These are phyloP conservation scores for Dione vanillae DNA, from an alignment of 2,888 invertebrate species.

Conservation along the genomic window DNA sequence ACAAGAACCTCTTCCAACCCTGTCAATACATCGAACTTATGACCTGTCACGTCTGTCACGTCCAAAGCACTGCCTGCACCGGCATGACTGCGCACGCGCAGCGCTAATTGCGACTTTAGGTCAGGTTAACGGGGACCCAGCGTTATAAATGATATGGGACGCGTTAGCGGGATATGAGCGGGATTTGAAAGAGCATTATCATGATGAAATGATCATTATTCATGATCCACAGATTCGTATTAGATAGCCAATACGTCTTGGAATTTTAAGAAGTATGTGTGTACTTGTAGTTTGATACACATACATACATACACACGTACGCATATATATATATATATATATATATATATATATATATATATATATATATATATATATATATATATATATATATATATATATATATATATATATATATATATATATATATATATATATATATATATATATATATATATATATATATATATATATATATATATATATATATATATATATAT, in stretches of 20 bases:
- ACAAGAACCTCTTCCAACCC: background rate
- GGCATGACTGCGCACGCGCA: constrained; percentile 58
- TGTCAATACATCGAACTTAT: constrained; percentile 34
- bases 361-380: too few species aligned
- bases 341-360: too few species aligned
- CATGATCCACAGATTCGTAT: constrained; percentile 14
- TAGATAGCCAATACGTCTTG: constrained; percentile 23
- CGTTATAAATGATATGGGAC: constrained; percentile 39
- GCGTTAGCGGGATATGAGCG: constrained; percentile 40
- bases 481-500: too few species aligned
- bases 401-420: too few species aligned
- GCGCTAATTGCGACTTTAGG: constrained; percentile 61
- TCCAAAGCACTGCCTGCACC: constrained; percentile 35
- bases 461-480: too few species aligned
- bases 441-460: too few species aligned
- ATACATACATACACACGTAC: too few species aligned
- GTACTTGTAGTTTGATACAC: too few species aligned
- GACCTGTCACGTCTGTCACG: constrained; percentile 38
- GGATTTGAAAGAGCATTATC: constrained; percentile 37
- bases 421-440: too few species aligned
- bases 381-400: too few species aligned
- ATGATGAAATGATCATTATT: constrained; percentile 36
- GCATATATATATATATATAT: too few species aligned
- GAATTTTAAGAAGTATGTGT: constrained; percentile 18
- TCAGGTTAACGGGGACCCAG: constrained; percentile 41